These are phyloP conservation scores for Pissodes strobi DNA, from an alignment of 1,140 invertebrate genomes.

Conservation along the genomic window DNA sequence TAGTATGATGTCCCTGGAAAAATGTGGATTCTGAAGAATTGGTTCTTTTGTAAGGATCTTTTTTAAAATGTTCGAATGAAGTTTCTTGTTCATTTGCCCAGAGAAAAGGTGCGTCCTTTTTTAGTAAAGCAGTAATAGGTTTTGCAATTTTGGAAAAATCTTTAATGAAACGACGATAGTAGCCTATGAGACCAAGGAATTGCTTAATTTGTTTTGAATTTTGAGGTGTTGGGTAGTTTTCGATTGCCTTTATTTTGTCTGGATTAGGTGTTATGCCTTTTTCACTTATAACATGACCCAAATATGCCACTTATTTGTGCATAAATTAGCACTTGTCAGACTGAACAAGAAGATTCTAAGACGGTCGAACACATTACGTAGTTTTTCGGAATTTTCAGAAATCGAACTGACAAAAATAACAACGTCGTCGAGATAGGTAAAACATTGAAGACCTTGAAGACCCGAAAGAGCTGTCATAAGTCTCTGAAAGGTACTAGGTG, in stretches of 20 bases:
- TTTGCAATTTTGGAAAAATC: constrained; percentile 34
- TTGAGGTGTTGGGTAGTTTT: constrained; percentile 51
- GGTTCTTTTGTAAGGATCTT: constrained; percentile 48
- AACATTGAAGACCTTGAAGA: constrained; percentile 46
- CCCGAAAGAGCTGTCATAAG: constrained; percentile 52
- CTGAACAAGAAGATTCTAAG: constrained; percentile 27
- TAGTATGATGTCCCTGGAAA: constrained; percentile 48
- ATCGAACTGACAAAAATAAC: constrained; percentile 49
- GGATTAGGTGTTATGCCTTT: constrained; percentile 56
- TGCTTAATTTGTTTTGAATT: constrained; percentile 45
- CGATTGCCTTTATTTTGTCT: too few species aligned
- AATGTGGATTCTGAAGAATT: constrained; percentile 51
- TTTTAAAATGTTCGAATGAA: constrained; percentile 54
- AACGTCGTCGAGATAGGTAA: constrained; percentile 51
- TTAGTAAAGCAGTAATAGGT: constrained; percentile 33
- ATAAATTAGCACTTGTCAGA: constrained; percentile 56
- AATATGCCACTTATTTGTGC: constrained; percentile 44
- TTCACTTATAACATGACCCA: constrained; percentile 49
- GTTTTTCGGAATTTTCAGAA: constrained; percentile 36
- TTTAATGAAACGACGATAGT: too few species aligned
- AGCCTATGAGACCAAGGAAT: too few species aligned
- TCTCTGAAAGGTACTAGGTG: constrained; percentile 50
- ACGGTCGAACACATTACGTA: constrained; percentile 22
- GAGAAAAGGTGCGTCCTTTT: constrained; percentile 26
- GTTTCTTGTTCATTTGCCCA: constrained; percentile 34